Conservation (phyloP, 1,140 invertebrate genomes). For the Rhynchophorus ferrugineus region DNA sequence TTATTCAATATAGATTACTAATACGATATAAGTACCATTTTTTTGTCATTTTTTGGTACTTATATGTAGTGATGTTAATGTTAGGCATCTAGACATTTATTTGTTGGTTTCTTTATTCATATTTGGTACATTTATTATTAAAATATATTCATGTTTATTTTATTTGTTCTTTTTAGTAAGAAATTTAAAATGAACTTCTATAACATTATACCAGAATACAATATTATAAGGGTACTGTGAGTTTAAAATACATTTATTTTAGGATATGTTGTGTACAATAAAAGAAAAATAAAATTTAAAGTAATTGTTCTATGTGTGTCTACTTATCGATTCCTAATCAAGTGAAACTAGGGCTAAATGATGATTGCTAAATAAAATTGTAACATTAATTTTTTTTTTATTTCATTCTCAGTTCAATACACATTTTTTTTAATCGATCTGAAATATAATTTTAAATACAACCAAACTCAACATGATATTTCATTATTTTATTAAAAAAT, state of each 20-base stretch:
- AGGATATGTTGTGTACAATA: not conserved
- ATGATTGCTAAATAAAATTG: too few species aligned
- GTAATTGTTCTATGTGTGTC: not conserved
- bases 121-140: slow-evolving; percentile 2
- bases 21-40: slow-evolving; percentile 1
- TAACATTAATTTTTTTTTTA: too few species aligned
- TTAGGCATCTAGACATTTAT: slow-evolving; percentile 1
- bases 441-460: too few species aligned
- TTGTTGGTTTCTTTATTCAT: slow-evolving; percentile 3
- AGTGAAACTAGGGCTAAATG: too few species aligned
- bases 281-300: not conserved
- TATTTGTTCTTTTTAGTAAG: not conserved
- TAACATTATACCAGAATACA: not conserved
- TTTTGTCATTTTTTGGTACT: not conserved
- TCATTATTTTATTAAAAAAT: not conserved
- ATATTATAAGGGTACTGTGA: not conserved
- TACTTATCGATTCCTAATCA: too few species aligned
- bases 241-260: not conserved
- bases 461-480: too few species aligned
- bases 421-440: too few species aligned
- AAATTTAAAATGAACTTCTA: not conserved
- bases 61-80: not conserved
- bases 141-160: not conserved
- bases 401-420: too few species aligned
- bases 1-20: slow-evolving; percentile 6